Percentiles rank a stretch among this genome's conserved stretches.
These are phyloP conservation scores for Holcopasites calliopsidis DNA, from an alignment of 1,140 invertebrate species.

Conservation along the genomic window DNA sequence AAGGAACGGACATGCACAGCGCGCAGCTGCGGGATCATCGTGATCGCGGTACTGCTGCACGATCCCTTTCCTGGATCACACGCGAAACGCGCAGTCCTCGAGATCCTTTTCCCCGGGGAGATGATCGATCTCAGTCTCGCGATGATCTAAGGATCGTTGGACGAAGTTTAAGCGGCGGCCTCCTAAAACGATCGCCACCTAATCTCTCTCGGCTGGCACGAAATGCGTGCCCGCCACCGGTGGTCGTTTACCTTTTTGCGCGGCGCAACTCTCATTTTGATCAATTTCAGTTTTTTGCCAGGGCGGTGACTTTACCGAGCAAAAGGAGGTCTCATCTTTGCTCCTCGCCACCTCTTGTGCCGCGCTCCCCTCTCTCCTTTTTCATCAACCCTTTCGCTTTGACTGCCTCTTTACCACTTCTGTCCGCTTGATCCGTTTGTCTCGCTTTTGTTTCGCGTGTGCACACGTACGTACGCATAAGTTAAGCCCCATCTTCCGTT, in stretches of 20 bases:
- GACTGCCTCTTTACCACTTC: slow-evolving; percentile 8
- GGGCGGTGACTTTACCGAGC: slow-evolving; percentile 70
- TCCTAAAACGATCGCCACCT: slow-evolving; percentile 43
- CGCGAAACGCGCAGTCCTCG: slow-evolving; percentile 9
- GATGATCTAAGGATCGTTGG: neutral
- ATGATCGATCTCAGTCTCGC: neutral
- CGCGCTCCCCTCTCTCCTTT: slow-evolving; percentile 22
- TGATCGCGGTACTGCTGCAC: neutral
- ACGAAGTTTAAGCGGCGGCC: slow-evolving; percentile 15
- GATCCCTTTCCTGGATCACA: neutral
- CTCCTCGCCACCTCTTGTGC: slow-evolving; percentile 40
- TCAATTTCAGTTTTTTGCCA: slow-evolving; percentile 73
- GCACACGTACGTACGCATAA: slow-evolving; percentile 43
- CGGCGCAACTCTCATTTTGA: slow-evolving; percentile 73
- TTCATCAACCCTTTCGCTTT: neutral
- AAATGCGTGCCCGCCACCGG: slow-evolving; percentile 59
- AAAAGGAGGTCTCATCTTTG: slow-evolving; percentile 57
- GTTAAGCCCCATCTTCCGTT: slow-evolving; percentile 43
- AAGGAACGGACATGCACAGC: neutral
- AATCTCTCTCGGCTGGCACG: slow-evolving; percentile 60
- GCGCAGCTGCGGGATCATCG: neutral
- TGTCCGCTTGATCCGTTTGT: neutral
- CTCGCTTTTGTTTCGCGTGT: too few relatives aligned
- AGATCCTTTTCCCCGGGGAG: neutral
- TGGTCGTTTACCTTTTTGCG: slow-evolving; percentile 68